phyloP scores from a whole-genome alignment of 2,113 vertebrate genomes.

The Sylvia atricapilla region DNA sequence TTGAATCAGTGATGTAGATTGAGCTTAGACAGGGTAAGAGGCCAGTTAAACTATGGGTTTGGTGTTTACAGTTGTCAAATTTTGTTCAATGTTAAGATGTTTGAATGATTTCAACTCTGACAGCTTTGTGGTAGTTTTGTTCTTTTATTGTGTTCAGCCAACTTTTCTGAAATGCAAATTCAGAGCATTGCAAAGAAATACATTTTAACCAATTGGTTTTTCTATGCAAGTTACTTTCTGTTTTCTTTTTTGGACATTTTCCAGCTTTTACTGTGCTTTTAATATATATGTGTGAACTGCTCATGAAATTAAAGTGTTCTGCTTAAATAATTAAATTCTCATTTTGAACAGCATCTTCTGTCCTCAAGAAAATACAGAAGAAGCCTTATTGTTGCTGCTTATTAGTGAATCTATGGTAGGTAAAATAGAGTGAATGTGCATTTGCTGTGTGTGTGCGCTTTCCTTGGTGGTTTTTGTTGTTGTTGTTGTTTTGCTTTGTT shows the following conservation, averaged over 20 bases:
- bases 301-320: neutral
- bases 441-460: neutral
- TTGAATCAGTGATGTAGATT: neutral
- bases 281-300: neutral
- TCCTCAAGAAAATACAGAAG: slow-evolving; percentile 99
- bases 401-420: slow-evolving; percentile 99
- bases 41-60: neutral
- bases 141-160: neutral
- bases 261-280: neutral
- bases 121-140: neutral
- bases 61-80: neutral
- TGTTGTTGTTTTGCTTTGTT: too few relatives aligned
- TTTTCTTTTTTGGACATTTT: neutral
- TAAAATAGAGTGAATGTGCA: neutral
- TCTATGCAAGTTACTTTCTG: neutral
- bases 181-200: neutral
- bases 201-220: neutral
- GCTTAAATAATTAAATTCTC: slow-evolving; percentile 42
- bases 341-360: slow-evolving; percentile 90
- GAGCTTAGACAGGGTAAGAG: neutral
- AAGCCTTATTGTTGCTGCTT: slow-evolving; percentile 92
- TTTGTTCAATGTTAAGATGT: neutral
- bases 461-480: neutral
- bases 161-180: neutral
- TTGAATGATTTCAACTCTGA: neutral